phyloP scores from a whole-genome alignment of 2,113 vertebrate genomes.

The Cheirogaleus medius region DNA sequence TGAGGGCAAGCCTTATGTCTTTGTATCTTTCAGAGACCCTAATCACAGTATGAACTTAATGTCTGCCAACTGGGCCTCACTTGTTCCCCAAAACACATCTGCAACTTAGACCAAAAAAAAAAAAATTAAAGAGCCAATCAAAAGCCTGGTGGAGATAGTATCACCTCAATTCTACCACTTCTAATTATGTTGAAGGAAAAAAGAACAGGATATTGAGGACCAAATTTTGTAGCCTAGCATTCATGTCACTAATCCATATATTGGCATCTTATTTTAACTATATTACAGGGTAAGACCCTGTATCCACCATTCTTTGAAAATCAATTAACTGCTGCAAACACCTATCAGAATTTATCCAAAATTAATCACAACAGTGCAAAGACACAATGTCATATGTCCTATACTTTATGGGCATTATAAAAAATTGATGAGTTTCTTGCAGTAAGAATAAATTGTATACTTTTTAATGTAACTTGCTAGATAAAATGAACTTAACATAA shows the following conservation, averaged over 20 bases:
- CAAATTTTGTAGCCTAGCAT: neutral
- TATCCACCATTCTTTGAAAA: slow-evolving; percentile 45
- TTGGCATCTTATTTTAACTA: neutral
- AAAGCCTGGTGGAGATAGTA: neutral
- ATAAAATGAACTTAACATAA: neutral
- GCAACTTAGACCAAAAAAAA: neutral
- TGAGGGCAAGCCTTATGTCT: neutral
- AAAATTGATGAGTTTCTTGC: neutral
- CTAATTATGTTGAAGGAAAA: neutral
- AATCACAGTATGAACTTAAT: neutral
- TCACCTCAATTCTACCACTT: slow-evolving; percentile 11
- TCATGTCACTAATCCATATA: slow-evolving; percentile 22
- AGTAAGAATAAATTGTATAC: neutral
- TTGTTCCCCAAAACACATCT: slow-evolving; percentile 23
- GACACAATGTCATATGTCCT: neutral
- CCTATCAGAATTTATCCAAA: slow-evolving; percentile 22
- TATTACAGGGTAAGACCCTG: slow-evolving; percentile 47
- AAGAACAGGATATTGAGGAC: neutral
- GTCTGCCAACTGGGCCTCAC: neutral
- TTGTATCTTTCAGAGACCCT: slow-evolving; percentile 40
- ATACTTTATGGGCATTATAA: neutral
- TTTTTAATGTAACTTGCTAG: neutral
- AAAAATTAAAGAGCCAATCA: neutral
- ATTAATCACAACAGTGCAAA: slow-evolving; percentile 38
- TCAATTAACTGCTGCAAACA: slow-evolving; percentile 34